Evolutionary conservation across 1,140 invertebrate species (phyloP), one percentile per base, ranked within the genome.

Genomic region (Zaprionus kolodkinae): DNA sequence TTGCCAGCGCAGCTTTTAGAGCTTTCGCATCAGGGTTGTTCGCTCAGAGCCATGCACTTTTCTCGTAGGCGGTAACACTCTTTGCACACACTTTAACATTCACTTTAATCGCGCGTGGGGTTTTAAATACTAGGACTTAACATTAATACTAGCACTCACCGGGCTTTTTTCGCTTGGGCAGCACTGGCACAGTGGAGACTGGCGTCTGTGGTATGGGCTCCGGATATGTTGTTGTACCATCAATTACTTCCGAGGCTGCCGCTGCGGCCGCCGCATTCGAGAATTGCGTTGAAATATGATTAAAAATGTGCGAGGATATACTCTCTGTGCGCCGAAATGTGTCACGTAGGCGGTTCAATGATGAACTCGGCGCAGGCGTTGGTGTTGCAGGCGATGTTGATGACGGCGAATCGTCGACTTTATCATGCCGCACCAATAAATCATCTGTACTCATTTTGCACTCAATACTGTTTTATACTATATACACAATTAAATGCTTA

Each of bases 261-360:
- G 88, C 88, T 6, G 88, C 88, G 5, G 84, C 83, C 7, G 90
- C 90, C 0, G 90, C 91, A 38, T 91, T 91, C 0, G 91, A 87
- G 66, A 78, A 92, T 65, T 87, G 91, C 11, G 88, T 91, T 21
- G 72, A 91, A 17, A 89, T 90, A 21, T 89, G 85, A 57, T 72
- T 89, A 13, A 90, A 75, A 38, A 89, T 90, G 59, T 92, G 85
- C 6, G 90, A 88, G 0, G 91, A 85, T 11, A 92, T 73, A 59
- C 72, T 91, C 63, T 92, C 91, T 5, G 91, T 91, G 9, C 91
- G 90, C 4, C 89, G 78, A 15, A 92, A 88, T 11, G 91, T 92
- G 64, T 92, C 81, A 27, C 91, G 91, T 50, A 92, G 66, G 56
- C 80, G 83, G 74, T 88, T 89, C 12, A 92, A 72, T 10, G 91